These are phyloP conservation scores for Pelagia noctiluca DNA, from an alignment of 30 jellyfish, hydroid and myxozoan genomes.

Conservation along the genomic window DNA sequence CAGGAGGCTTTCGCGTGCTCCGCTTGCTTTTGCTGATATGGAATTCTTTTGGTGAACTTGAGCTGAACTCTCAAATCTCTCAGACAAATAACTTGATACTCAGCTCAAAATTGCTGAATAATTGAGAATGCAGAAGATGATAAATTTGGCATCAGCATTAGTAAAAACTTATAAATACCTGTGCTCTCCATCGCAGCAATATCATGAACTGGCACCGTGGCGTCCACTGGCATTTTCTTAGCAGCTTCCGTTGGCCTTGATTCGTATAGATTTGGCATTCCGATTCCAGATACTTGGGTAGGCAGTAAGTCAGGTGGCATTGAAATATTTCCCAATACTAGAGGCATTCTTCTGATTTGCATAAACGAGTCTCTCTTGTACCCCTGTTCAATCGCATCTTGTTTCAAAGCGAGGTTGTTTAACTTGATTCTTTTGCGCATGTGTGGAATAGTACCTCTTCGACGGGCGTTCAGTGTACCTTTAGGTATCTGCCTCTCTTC, in stretches of 20 bases:
- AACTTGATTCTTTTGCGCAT: conserved; percentile 43
- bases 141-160: no score
- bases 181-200: no score
- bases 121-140: no score
- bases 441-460: conserved; percentile 43
- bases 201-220: conserved; percentile 14
- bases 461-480: neutral
- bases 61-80: no score
- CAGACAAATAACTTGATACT: no score
- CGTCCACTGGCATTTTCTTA: conserved; percentile 1
- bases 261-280: neutral
- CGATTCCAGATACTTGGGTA: conserved; percentile 13
- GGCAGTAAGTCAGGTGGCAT: no score
- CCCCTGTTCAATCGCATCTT: conserved; percentile 30
- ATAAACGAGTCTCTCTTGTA: neutral
- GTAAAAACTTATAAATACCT: no score
- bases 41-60: no score
- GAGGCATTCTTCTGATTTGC: conserved; percentile 5
- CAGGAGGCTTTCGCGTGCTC: no score
- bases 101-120: no score
- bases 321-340: neutral
- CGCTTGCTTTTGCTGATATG: no score
- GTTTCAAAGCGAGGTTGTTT: conserved; percentile 47
- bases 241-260: neutral
- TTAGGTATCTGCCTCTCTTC: neutral